Conservation (phyloP, 2,113 vertebrate genomes). For the Panthera leo region DNA sequence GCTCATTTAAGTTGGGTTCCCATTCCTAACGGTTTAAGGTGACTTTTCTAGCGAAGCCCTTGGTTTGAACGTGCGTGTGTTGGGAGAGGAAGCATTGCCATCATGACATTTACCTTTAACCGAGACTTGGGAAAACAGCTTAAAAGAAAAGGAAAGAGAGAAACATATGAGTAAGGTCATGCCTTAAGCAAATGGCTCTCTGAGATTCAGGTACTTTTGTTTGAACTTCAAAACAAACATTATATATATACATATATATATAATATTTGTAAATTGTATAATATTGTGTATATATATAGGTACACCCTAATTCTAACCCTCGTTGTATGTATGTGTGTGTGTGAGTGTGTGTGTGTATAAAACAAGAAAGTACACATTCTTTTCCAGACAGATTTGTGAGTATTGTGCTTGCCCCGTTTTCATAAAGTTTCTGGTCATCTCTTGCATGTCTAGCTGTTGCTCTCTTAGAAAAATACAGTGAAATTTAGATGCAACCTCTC, state of each 20-base stretch:
- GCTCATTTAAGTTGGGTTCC: background rate
- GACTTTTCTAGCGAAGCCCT: background rate
- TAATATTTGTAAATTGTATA: background rate
- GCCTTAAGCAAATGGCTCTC: background rate
- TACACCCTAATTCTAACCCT: too few species aligned
- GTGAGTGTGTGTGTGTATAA: background rate
- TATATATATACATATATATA: background rate
- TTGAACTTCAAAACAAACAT: background rate
- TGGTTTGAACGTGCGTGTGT: background rate
- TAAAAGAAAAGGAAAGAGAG: background rate
- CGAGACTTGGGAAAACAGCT: background rate
- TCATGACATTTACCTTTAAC: conserved; percentile 2
- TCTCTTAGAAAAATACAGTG: background rate
- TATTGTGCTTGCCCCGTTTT: background rate
- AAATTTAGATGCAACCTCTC: background rate
- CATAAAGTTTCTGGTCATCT: background rate
- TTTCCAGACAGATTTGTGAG: background rate
- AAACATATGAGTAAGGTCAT: background rate
- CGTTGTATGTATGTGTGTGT: too few species aligned
- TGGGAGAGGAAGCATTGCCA: background rate
- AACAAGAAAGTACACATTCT: background rate
- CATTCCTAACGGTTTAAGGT: background rate
- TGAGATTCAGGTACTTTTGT: conserved; percentile 16
- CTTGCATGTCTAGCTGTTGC: background rate
- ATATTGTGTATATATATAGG: background rate